A percentile compares a stretch with the other conserved stretches of the same genome.
Conservation (phyloP, 1,140 invertebrate species). For the Heliconius himera region DNA sequence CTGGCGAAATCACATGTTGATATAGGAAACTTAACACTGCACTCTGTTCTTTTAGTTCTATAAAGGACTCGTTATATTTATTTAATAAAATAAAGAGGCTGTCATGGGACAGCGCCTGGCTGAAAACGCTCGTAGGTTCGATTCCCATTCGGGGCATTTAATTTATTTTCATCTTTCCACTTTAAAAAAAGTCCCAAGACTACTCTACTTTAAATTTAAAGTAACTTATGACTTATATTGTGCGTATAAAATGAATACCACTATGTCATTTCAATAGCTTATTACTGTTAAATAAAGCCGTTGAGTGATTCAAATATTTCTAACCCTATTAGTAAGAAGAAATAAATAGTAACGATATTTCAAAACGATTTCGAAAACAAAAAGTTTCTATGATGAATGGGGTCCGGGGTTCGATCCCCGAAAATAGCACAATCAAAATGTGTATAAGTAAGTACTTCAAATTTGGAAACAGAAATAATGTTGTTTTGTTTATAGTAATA, state of each 20-base stretch:
- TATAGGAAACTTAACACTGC: too few relatives aligned
- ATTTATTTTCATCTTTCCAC: too few relatives aligned
- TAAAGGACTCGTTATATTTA: too few relatives aligned
- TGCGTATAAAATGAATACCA: constrained; percentile 18
- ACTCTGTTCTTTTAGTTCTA: too few relatives aligned
- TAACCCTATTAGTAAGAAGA: constrained; percentile 44
- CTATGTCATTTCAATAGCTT: constrained; percentile 27
- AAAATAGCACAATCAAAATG: constrained; percentile 63
- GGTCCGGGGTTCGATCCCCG: constrained; percentile 38
- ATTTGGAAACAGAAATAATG: not conserved
- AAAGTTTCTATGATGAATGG: constrained; percentile 59
- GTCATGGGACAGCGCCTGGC: too few relatives aligned
- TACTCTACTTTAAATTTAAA: not conserved
- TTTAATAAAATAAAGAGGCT: too few relatives aligned
- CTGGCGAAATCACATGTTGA: too few relatives aligned
- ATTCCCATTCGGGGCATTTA: too few relatives aligned
- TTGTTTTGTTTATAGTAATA: not conserved
- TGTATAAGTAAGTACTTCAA: not conserved
- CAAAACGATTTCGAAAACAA: constrained; percentile 51
- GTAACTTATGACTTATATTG: not conserved
- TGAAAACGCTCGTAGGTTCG: too few relatives aligned
- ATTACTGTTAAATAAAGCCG: constrained; percentile 36
- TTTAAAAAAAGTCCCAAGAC: too few relatives aligned
- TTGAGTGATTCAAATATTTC: constrained; percentile 48
- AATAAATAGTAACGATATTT: constrained; percentile 64